phyloP scores from a whole-genome alignment of 1,140 invertebrate genomes.

The Papilio helenus region DNA sequence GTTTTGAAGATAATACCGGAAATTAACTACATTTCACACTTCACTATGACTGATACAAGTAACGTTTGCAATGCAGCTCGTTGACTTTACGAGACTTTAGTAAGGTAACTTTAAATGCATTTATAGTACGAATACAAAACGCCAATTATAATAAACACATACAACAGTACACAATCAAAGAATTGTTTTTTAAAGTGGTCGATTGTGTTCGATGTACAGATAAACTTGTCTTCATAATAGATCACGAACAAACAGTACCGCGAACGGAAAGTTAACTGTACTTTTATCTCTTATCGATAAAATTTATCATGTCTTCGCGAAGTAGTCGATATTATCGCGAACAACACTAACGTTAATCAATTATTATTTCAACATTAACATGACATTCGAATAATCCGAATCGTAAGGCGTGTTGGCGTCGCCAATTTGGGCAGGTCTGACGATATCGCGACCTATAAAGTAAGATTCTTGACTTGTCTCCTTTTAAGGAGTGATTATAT shows the following conservation, averaged over 20 bases:
- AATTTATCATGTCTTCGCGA: not conserved
- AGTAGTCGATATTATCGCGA: not conserved
- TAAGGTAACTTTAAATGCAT: not conserved
- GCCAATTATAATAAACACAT: not conserved
- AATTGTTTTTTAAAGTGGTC: not conserved
- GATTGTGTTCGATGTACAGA: not conserved
- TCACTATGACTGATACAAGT: too few species aligned
- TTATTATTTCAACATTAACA: constrained; percentile 9
- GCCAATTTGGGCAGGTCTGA: constrained; percentile 35
- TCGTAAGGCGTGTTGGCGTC: not conserved
- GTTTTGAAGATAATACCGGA: too few species aligned
- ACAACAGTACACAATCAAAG: not conserved
- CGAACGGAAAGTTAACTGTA: constrained; percentile 27
- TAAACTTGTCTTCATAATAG: constrained; percentile 2
- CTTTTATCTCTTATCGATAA: constrained; percentile 19
- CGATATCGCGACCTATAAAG: constrained; percentile 46
- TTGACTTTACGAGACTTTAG: too few species aligned
- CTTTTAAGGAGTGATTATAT: constrained; percentile 59
- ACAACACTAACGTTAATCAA: not conserved
- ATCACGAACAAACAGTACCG: constrained; percentile 13
- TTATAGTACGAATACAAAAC: not conserved
- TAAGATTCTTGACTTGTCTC: constrained; percentile 49
- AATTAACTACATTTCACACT: too few species aligned
- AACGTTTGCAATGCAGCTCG: too few species aligned
- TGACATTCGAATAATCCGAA: constrained; percentile 12